These are phyloP conservation scores for Eilema sororculum DNA, from an alignment of 2,888 invertebrate genomes.

Conservation along the genomic window DNA sequence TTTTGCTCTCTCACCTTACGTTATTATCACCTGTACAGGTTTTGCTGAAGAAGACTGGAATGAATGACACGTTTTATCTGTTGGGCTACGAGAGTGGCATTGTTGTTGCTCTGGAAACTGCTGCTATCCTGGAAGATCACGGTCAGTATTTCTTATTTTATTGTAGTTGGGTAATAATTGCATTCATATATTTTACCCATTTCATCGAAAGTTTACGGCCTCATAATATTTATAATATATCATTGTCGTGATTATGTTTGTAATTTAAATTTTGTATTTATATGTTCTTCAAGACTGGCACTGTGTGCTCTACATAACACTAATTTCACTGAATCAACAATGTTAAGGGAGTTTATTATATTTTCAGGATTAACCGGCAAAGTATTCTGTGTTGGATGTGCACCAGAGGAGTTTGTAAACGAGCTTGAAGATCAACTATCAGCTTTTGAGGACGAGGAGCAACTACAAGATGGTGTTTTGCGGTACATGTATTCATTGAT, in stretches of 20 bases:
- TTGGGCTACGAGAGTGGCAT: conserved; percentile 70
- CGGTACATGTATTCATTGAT: conserved; percentile 32
- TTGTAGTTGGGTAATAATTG: background rate
- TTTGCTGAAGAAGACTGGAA: conserved; percentile 51
- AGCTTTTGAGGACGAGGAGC: conserved; percentile 20
- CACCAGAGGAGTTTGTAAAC: conserved; percentile 26
- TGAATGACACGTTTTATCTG: conserved; percentile 60
- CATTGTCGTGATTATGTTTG: too few relatives aligned
- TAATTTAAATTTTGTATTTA: background rate
- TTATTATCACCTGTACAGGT: conserved; percentile 43
- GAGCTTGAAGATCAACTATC: conserved; percentile 21
- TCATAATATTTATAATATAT: background rate
- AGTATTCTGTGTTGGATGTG: conserved; percentile 48
- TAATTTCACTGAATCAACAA: background rate
- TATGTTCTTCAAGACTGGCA: background rate
- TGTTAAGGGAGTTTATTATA: background rate
- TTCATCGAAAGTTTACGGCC: background rate
- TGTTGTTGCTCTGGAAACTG: conserved; percentile 64
- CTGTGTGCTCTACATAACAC: background rate
- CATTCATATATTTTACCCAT: background rate
- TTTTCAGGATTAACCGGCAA: conserved; percentile 34
- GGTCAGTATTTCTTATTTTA: conserved; percentile 57
- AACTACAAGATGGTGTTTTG: conserved; percentile 30
- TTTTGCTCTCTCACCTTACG: background rate
- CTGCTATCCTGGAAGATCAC: conserved; percentile 63